Conservation (phyloP, 2,888 invertebrate species). For the Diogma glabrata region DNA sequence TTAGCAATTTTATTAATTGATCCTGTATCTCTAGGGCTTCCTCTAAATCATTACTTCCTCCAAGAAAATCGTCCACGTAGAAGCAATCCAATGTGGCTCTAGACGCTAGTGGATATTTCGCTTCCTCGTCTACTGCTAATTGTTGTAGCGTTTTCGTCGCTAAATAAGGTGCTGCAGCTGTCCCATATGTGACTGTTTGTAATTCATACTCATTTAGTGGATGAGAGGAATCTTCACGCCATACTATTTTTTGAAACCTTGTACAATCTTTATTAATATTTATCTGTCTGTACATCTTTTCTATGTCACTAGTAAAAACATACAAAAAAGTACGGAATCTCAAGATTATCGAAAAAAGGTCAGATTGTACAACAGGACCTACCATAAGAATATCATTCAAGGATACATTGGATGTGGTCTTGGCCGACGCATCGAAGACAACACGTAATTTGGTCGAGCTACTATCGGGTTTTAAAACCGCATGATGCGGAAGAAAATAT, state of each 20-base stretch:
- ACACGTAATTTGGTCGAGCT: constrained; percentile 7
- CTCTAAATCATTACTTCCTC: too few species aligned
- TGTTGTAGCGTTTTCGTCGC: constrained; percentile 12
- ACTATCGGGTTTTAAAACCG: constrained; percentile 14
- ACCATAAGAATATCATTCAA: constrained; percentile 14
- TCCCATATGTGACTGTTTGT: constrained; percentile 12
- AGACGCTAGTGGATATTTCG: constrained; percentile 13
- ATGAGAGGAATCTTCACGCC: constrained; percentile 3
- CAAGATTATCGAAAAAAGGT: constrained; percentile 16
- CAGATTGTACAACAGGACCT: constrained; percentile 15
- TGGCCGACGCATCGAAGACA: constrained; percentile 12
- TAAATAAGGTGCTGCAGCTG: constrained; percentile 12
- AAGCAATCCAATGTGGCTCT: too few species aligned
- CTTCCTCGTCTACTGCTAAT: constrained; percentile 15
- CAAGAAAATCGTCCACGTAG: too few species aligned
- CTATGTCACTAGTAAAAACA: constrained; percentile 15
- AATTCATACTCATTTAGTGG: constrained; percentile 12
- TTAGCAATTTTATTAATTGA: too few species aligned
- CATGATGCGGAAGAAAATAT: constrained; percentile 19
- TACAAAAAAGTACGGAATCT: constrained; percentile 4
- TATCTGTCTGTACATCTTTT: constrained; percentile 16
- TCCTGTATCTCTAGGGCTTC: too few species aligned
- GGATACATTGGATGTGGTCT: constrained; percentile 8
- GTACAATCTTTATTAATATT: constrained; percentile 6
- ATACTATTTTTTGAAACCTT: constrained; percentile 14